These are phyloP conservation scores for Crocallis elinguaria DNA, from an alignment of 2,888 invertebrate genomes.

Conservation along the genomic window DNA sequence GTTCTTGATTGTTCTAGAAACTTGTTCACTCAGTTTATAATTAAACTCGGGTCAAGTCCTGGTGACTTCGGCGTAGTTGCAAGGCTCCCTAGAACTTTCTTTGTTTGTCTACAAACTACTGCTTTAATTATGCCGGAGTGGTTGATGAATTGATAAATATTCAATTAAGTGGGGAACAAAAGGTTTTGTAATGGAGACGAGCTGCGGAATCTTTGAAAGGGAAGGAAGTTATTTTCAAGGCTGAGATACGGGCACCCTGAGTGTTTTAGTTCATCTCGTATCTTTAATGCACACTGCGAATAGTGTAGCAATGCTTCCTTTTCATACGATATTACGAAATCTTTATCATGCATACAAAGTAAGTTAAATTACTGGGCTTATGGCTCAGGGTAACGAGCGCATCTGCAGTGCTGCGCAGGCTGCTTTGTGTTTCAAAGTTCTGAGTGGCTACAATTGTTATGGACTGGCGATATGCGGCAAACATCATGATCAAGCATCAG, in stretches of 20 bases:
- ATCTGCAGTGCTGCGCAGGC: too few relatives aligned
- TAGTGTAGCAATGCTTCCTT: too few relatives aligned
- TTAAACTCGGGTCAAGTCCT: conserved; percentile 77
- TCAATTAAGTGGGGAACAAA: conserved; percentile 41
- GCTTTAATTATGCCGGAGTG: conserved; percentile 67
- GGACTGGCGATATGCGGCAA: too few relatives aligned
- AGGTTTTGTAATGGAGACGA: conserved; percentile 10
- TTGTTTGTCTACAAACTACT: conserved; percentile 69
- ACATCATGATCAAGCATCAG: too few relatives aligned
- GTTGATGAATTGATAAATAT: conserved; percentile 61
- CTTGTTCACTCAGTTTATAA: conserved; percentile 78
- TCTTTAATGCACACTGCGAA: too few relatives aligned
- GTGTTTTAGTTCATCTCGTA: background rate
- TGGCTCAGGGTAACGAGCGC: too few relatives aligned
- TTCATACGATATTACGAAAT: too few relatives aligned
- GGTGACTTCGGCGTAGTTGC: conserved; percentile 67
- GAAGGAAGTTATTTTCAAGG: background rate
- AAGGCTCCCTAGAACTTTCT: conserved; percentile 61
- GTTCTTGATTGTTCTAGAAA: conserved; percentile 67
- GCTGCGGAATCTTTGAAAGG: conserved; percentile 5
- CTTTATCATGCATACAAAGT: too few relatives aligned
- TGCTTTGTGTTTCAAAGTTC: too few relatives aligned
- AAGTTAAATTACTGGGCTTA: too few relatives aligned
- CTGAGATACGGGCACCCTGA: background rate
- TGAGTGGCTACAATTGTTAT: too few relatives aligned